Base-by-base conservation (phyloP, 2,888 invertebrate species). In the Sinohyriopsis cumingii region DNA sequence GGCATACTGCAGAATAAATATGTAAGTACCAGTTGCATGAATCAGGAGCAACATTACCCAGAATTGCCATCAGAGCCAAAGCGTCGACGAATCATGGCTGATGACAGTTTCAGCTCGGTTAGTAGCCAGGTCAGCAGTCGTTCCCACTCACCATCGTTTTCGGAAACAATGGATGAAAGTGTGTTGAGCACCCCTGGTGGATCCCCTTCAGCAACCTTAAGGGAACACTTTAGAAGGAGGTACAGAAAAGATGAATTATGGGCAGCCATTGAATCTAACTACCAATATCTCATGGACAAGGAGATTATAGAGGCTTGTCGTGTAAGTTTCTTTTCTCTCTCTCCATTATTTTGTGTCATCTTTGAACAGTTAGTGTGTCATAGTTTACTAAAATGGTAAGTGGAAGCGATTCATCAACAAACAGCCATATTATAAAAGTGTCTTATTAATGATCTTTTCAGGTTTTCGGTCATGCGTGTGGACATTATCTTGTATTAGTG, bases 221-320 rank as follows among this genome's bases (percentile, higher is more conserved):
- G 84, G 68, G 87, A 88, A 65, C 78, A 82, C 67, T 84, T 86
- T 74, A 81, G 83, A 55, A 82, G 83, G 72, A 79, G 80, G 67
- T 87, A 94, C 89, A 93, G 93, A 86, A 94, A 94, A 90, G 88
- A 90, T 77, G 96, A 96, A 89, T 95, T 97, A 83, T 96, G 96
- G 96, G 95, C 95, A 80, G 94, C 95, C 73, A 93, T 97, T 85
- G 95, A 95, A 91, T 94, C 95, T 69, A 95, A 96, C 91, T 97
- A 97, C 91, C 95, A 96, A 90, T 97, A 95, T 90, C 95, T 97
- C 88, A 97, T 97, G 97, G 96, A 96, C 91, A 96, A 95, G 87
- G 95, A 96, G 91, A 94, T 97, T 82, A 94, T 97, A 76, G 96
- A 96, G 89, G 94, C 94, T 82, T 97, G 97, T 92, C 93, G 93